These are phyloP conservation scores for Lagria hirta DNA, from an alignment of 2,888 invertebrate species.

Conservation along the genomic window DNA sequence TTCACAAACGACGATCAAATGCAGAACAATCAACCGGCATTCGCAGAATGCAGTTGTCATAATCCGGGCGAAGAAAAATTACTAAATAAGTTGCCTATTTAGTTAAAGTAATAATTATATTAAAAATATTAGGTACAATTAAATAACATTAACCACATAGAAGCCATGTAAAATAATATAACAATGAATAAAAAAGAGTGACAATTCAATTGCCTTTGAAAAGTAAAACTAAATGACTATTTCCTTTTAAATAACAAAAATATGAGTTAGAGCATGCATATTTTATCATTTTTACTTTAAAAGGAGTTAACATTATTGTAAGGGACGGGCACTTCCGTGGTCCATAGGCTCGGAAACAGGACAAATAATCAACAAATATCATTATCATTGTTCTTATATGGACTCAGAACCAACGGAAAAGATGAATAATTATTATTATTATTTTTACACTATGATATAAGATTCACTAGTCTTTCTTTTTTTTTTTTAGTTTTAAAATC, in stretches of 20 bases:
- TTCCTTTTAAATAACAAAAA: slow-evolving; percentile 24
- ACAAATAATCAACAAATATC: slow-evolving; percentile 42
- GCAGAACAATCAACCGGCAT: no score
- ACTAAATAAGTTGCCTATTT: no score
- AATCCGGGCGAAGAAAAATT: no score
- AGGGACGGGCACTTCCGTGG: slow-evolving; percentile 57
- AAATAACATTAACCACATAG: slow-evolving; percentile 50
- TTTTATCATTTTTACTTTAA: slow-evolving; percentile 16
- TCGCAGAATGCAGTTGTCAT: no score
- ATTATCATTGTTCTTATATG: slow-evolving; percentile 39
- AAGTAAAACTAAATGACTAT: slow-evolving; percentile 6
- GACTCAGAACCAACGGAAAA: slow-evolving; percentile 52
- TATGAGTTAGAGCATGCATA: slow-evolving; percentile 26
- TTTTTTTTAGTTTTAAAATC: slow-evolving; percentile 15
- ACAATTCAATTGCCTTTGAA: slow-evolving; percentile 15
- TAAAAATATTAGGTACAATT: slow-evolving; percentile 52
- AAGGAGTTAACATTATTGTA: slow-evolving; percentile 27
- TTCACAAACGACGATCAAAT: no score
- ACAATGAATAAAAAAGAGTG: slow-evolving; percentile 17
- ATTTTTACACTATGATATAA: no score
- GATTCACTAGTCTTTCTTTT: slow-evolving; percentile 9
- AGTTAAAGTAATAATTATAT: slow-evolving; percentile 44
- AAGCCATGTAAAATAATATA: slow-evolving; percentile 20
- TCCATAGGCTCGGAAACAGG: slow-evolving; percentile 56
- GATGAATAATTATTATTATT: slow-evolving; percentile 32